phyloP scores from a whole-genome alignment of 2,113 vertebrate genomes.

The Hydrolagus affinis region DNA sequence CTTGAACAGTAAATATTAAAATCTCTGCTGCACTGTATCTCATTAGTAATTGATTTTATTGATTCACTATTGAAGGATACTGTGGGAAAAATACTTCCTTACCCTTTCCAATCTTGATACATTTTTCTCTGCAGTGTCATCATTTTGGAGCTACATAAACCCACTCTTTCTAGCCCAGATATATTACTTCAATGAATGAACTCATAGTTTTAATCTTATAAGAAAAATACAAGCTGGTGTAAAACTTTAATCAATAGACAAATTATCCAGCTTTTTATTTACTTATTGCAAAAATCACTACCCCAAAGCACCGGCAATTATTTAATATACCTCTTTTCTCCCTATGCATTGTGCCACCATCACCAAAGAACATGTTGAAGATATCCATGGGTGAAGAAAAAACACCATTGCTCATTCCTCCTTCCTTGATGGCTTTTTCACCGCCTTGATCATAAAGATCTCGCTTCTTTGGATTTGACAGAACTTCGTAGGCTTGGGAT shows the following conservation, averaged over 20 bases:
- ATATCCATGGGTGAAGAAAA: slow-evolving; percentile 92
- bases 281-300: not conserved
- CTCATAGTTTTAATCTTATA: not conserved
- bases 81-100: too few species aligned
- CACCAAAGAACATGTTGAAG: slow-evolving; percentile 98
- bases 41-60: too few species aligned
- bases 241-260: not conserved
- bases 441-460: slow-evolving; percentile 93
- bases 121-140: too few species aligned
- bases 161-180: too few species aligned
- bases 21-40: too few species aligned
- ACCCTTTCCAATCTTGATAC: too few species aligned
- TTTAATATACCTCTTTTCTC: slow-evolving; percentile 75
- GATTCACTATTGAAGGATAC: too few species aligned
- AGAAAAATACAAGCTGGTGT: not conserved
- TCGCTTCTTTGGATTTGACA: slow-evolving; percentile 88
- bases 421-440: slow-evolving; percentile 95
- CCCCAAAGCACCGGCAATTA: not conserved
- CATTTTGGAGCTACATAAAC: too few species aligned
- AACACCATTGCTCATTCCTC: slow-evolving; percentile 62
- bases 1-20: too few species aligned
- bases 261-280: not conserved
- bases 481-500: slow-evolving; percentile 95
- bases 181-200: too few species aligned
- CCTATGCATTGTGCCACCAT: slow-evolving; percentile 82